Evolutionary conservation across 2,797 vertebrate species (phyloP).

Genomic region (Lutjanus campechanus): DNA sequence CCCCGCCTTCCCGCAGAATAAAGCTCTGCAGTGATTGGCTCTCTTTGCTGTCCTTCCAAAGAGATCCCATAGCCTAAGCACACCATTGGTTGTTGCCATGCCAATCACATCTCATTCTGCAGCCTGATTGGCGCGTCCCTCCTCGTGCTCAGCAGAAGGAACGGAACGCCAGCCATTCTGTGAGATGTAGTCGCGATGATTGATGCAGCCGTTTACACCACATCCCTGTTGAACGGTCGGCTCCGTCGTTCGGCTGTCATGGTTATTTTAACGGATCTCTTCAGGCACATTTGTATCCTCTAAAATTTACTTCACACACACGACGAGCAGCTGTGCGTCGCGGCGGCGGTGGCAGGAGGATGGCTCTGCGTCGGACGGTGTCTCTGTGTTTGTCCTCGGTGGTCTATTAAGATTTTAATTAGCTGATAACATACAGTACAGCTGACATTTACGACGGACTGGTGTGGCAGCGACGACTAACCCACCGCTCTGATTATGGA

Average conservation of each 20-base stretch:
- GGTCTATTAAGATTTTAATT: conserved; percentile 69
- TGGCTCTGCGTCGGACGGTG: conserved; percentile 69
- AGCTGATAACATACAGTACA: conserved; percentile 38
- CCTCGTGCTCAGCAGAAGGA: conserved; percentile 35
- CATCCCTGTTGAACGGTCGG: conserved; percentile 33
- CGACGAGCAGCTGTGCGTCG: conserved; percentile 64
- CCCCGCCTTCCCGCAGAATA: conserved; percentile 75
- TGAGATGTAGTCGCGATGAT: conserved; percentile 50
- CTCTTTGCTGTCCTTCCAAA: conserved; percentile 5
- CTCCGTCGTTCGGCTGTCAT: conserved; percentile 28
- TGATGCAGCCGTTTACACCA: conserved; percentile 49
- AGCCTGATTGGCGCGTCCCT: conserved; percentile 67
- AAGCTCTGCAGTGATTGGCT: conserved; percentile 65
- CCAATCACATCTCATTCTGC: conserved; percentile 31
- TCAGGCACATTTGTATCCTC: not conserved
- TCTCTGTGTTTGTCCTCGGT: conserved; percentile 51
- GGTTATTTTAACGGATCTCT: conserved; percentile 21
- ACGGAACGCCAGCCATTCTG: conserved; percentile 67
- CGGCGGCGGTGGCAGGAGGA: conserved; percentile 63
- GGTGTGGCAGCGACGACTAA: conserved; percentile 40
- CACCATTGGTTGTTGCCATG: conserved; percentile 50
- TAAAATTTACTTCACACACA: conserved; percentile 35
- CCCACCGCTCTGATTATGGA: conserved; percentile 73
- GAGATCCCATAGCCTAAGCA: not conserved
- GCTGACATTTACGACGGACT: conserved; percentile 50